A percentile compares a stretch with the other conserved stretches of the same genome.
These are phyloP conservation scores for Dunckerocampus dactyliophorus DNA, from an alignment of 2,113 vertebrate genomes.

Conservation along the genomic window DNA sequence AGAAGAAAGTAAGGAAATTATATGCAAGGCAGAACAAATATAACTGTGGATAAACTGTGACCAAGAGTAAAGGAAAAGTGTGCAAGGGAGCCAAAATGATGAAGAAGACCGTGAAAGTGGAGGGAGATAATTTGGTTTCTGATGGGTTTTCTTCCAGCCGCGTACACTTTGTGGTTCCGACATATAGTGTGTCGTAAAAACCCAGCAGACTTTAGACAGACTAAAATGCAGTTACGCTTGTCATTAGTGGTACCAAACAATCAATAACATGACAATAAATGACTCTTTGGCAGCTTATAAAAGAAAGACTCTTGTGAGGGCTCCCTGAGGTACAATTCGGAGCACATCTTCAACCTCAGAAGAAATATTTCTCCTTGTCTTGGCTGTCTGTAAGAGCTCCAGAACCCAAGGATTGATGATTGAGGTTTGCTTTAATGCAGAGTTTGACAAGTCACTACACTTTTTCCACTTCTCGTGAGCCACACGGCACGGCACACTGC, in stretches of 20 bases:
- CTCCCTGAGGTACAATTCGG: not conserved
- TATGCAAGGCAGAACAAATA: slow-evolving; percentile 62
- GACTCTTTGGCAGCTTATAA: not conserved
- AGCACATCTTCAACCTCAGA: not conserved
- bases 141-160: slow-evolving; percentile 48
- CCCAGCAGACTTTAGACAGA: slow-evolving; percentile 47
- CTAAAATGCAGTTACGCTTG: slow-evolving; percentile 34
- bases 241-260: slow-evolving; percentile 47
- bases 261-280: not conserved
- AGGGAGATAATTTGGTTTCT: slow-evolving; percentile 59
- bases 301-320: too few species aligned
- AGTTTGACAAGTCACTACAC: not conserved
- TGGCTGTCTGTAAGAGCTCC: too few species aligned
- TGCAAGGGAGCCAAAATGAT: slow-evolving; percentile 61
- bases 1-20: slow-evolving; percentile 64
- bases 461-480: slow-evolving; percentile 16
- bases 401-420: not conserved
- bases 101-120: slow-evolving; percentile 53
- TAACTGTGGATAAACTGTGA: slow-evolving; percentile 61
- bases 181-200: slow-evolving; percentile 43
- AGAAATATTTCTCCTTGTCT: not conserved
- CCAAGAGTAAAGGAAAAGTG: slow-evolving; percentile 59
- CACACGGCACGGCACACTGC: slow-evolving; percentile 31
- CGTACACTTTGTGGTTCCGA: slow-evolving; percentile 28
- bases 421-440: not conserved